Conservation (phyloP, 2,113 vertebrate genomes). For the Todiramphus chloris region DNA sequence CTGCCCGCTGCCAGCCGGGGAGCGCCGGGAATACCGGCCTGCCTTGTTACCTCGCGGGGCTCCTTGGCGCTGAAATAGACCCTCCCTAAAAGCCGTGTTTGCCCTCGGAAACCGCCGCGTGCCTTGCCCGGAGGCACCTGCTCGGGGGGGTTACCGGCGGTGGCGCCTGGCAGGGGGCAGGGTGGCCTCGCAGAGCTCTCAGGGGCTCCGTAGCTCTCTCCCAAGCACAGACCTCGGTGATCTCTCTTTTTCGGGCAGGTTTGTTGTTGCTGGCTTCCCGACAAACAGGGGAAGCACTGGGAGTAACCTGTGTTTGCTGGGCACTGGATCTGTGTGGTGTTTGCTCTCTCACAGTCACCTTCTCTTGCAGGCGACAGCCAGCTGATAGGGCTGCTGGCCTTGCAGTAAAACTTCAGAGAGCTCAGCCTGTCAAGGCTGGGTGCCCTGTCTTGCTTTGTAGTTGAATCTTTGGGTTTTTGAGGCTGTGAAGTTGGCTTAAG, state of each 20-base stretch:
- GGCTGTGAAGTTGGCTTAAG: background rate
- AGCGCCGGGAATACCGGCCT: background rate
- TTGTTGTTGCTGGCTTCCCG: accelerated
- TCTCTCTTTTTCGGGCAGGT: too few species aligned
- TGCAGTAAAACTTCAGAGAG: background rate
- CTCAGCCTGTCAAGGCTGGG: background rate
- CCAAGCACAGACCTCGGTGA: accelerated
- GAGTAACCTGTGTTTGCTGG: background rate
- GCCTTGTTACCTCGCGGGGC: too few species aligned
- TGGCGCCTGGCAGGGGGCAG: background rate
- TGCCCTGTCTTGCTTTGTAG: background rate
- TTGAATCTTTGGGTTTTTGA: background rate
- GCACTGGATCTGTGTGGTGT: accelerated
- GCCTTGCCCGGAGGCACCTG: background rate
- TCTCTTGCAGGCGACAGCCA: background rate
- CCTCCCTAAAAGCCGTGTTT: too few species aligned
- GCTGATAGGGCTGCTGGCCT: background rate
- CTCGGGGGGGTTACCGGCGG: accelerated
- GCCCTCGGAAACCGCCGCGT: too few species aligned
- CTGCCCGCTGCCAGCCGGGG: background rate
- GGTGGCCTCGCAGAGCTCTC: too few species aligned
- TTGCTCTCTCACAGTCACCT: background rate
- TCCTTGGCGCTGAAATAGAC: background rate
- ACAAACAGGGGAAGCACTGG: accelerated
- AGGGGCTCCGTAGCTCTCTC: background rate